Base-by-base conservation (phyloP, 1,140 invertebrate species). In the Drosophila pseudoobscura region DNA sequence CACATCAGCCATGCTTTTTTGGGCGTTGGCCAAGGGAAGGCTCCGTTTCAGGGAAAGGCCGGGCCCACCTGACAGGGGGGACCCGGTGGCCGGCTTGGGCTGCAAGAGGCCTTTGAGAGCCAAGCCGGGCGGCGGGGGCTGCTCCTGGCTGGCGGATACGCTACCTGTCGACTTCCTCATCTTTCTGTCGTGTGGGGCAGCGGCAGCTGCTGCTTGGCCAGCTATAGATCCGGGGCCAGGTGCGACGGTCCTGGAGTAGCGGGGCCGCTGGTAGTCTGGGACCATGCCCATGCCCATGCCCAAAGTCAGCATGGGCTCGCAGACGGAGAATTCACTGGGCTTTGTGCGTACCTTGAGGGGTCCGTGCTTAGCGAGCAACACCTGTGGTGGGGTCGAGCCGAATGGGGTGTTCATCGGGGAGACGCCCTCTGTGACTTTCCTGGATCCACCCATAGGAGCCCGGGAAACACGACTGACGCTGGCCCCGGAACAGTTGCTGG, bases 261-360 rank as follows among this genome's bases (percentile, higher is more conserved):
- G 82, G 5, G 65, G 45, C 7, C 78, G 65, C 47, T 82, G 82
- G n/a, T 41, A 15, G 3, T 62, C 51, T 11, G 65, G 51, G 26
- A 49, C 61, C 45, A 29, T 45, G 17, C 52, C n/a, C n/a, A n/a
- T n/a, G n/a, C n/a, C n/a, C n/a, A n/a, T n/a, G 50, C 52, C 22
- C 7, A 20, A 26, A 8, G 9, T 20, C 20, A 26, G 22, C 2
- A 15, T 17, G 13, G 54, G 35, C 0, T 53, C 63, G 15, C 63
- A 56, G 17, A 87, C 55, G 13, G 83, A 87, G 11, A 63, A 87
- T 9, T 83, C 54, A 6, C 82, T 50, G 2, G 59, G 61, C 75
- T 83, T 63, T 46, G 66, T 68, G 1, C 71, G 78, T 3, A 71
- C 45, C 46, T 69, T 1, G 0, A 64, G 61, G 0, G 7, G 54